Evolutionary conservation across 30 jellyfish, hydroid and myxozoan genomes (phyloP), one percentile per base, ranked within the genome.

Genomic region (Cassiopea xamachana): DNA sequence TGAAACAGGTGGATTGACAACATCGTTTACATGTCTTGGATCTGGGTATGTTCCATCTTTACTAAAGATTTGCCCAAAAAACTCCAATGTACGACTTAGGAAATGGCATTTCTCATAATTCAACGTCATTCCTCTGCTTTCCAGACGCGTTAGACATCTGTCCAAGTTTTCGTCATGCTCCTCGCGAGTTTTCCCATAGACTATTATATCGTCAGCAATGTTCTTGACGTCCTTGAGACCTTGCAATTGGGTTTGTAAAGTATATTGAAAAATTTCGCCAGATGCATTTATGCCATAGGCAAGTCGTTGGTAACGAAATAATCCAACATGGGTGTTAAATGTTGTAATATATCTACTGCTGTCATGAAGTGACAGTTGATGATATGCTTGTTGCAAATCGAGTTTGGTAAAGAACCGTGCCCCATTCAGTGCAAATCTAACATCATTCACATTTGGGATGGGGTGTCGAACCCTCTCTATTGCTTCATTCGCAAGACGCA

Each of bases 361-460:
- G 46, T 39, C 81, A 70, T 60, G 17, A 9, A 89, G 77, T 74
- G 55, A 69, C 12, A 55, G 12, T 55, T 55, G 10, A 55, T 55
- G 64, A 10, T 55, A 55, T 10, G 64, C 0, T n/a, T 79, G 77
- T 69, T 88, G 95, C 83, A 88, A 44, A 73, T 88, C 95, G 15
- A 88, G 79, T 60, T 88, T 88, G 8, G 92, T 1, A 69, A 88
- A 88, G 46, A 4, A 71, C 60, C 1, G 81, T 10, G 92, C 95
- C 3, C 95, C 95, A 19, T 78, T 64, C 64, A 55, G 12, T 10
- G 64, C 64, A 10, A 55, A 55, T 55, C 64, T 6, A 3, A 55
- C 64, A 10, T 88, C 92, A 64, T 88, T 88, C 50, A 88, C 95
- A 6, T 94, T 88, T 3, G 92, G 95, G 4, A 84, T 77, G 64